Evolutionary conservation across 2,888 invertebrate species (phyloP).

Genomic region (Bhutanitis thaidina): DNA sequence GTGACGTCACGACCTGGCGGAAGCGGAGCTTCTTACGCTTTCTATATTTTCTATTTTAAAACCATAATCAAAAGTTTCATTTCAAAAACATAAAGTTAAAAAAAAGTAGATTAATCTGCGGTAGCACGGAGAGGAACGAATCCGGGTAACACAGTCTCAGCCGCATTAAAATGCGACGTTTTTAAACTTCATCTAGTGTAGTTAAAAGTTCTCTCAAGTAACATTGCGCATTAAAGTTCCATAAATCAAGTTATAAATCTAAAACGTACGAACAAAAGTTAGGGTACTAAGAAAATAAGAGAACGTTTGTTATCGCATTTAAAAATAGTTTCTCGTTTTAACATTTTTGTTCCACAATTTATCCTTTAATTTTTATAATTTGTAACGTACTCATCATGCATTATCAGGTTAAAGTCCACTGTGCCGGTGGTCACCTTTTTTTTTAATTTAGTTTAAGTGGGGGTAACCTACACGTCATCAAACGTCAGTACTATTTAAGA

Average conservation of each 20-base stretch:
- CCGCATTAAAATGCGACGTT: background rate
- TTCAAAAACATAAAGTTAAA: background rate
- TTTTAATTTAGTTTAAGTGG: no score
- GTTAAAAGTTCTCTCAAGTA: slow-evolving; percentile 14
- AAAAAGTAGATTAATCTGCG: background rate
- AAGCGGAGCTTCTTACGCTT: no score
- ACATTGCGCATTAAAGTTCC: slow-evolving; percentile 16
- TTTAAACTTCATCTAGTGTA: slow-evolving; percentile 3
- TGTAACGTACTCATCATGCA: no score
- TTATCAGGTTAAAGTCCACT: no score
- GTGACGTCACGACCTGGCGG: no score
- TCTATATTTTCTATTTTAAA: no score
- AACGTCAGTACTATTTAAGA: no score
- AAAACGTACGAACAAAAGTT: slow-evolving; percentile 9
- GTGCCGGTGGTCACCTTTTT: no score
- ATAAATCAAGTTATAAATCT: slow-evolving; percentile 17
- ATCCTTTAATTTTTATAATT: background rate
- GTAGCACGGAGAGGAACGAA: no score
- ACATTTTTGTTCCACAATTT: background rate
- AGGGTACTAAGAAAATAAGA: background rate
- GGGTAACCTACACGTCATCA: no score
- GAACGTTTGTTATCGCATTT: slow-evolving; percentile 7
- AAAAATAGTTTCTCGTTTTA: slow-evolving; percentile 4
- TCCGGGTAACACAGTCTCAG: background rate
- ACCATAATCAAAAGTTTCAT: no score